Evolutionary conservation across 2,797 vertebrate genomes (phyloP).

Genomic region (Microctenopoma lineatum): DNA sequence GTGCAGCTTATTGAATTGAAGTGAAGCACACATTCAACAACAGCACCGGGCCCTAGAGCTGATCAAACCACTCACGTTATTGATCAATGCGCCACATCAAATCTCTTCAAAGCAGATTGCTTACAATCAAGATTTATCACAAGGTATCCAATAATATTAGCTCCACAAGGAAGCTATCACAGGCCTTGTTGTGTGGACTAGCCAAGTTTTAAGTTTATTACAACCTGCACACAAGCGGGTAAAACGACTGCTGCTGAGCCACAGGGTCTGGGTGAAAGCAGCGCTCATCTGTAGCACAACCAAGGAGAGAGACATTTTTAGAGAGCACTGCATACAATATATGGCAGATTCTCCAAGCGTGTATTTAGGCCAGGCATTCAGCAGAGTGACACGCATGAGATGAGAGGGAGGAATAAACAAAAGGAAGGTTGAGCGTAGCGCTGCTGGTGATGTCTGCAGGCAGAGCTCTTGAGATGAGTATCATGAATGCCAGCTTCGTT

Average conservation of each 20-base stretch:
- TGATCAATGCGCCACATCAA: slow-evolving; percentile 54
- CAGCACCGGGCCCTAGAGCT: slow-evolving; percentile 38
- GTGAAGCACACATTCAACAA: slow-evolving; percentile 46
- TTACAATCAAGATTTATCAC: slow-evolving; percentile 66
- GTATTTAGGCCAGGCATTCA: slow-evolving; percentile 57
- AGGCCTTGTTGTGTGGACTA: slow-evolving; percentile 58
- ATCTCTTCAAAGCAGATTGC: slow-evolving; percentile 55
- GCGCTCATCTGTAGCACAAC: slow-evolving; percentile 43
- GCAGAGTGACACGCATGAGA: slow-evolving; percentile 35
- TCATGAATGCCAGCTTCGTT: slow-evolving; percentile 57
- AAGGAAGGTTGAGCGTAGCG: slow-evolving; percentile 39
- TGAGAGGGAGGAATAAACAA: slow-evolving; percentile 46
- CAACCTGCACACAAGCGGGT: slow-evolving; percentile 57
- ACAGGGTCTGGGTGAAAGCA: slow-evolving; percentile 42
- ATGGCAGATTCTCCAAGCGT: slow-evolving; percentile 48
- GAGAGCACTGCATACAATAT: slow-evolving; percentile 36
- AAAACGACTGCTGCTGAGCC: slow-evolving; percentile 60
- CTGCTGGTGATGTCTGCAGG: slow-evolving; percentile 34
- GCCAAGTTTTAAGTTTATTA: slow-evolving; percentile 63
- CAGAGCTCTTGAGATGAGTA: slow-evolving; percentile 48
- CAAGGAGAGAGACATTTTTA: slow-evolving; percentile 57
- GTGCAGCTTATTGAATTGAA: slow-evolving; percentile 52
- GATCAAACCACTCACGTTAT: slow-evolving; percentile 57
- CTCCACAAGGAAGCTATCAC: slow-evolving; percentile 54
- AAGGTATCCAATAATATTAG: slow-evolving; percentile 58